Evolutionary conservation across 2,797 vertebrate genomes (phyloP), one percentile per base, ranked within the genome.

Genomic region (Prunella strophiata): DNA sequence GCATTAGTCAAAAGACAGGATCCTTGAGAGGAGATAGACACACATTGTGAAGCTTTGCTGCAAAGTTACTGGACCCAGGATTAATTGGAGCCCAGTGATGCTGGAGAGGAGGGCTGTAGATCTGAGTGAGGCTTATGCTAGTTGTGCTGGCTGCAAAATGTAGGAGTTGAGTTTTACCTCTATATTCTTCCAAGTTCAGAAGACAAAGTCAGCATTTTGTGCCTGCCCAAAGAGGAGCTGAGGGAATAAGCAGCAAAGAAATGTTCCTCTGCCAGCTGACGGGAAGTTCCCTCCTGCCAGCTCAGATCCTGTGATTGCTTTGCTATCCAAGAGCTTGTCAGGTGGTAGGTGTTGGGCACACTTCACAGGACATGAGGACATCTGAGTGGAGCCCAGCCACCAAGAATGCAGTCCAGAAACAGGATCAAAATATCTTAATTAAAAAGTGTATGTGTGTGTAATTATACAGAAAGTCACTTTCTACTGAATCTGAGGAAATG

Each of bases 171-270:
- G 58, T 70, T 93, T 91, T 89, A 55, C 70, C 36, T 91, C 73
- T 79, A 0, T 66, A 27, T 79, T 87, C 67, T 79, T 95, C 86
- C 91, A 93, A 95, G 67, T 85, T 94, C 80, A 79, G 77, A 89
- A 92, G 80, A 91, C 77, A 79, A 87, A 94, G 86, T 91, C 91
- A 91, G 91, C 92, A 87, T 94, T 95, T 94, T 95, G 81, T 96
- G 81, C 26, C 25, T 66, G 71, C 74, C 43, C 47, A 85, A 76
- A 85, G 77, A 93, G 63, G 23, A 96, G 67, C 63, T 48, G 38
- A 92, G 71, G 81, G 71, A 95, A 92, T 89, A 87, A 86, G 47
- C 70, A 66, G 86, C 4, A 8, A 83, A 92, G 90, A 84, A 91
- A 55, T 70, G 78, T 87, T 71, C 70, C 58, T 92, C 51, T 1